phyloP scores from a whole-genome alignment of 2,113 vertebrate genomes.

The Perca schrenkii region DNA sequence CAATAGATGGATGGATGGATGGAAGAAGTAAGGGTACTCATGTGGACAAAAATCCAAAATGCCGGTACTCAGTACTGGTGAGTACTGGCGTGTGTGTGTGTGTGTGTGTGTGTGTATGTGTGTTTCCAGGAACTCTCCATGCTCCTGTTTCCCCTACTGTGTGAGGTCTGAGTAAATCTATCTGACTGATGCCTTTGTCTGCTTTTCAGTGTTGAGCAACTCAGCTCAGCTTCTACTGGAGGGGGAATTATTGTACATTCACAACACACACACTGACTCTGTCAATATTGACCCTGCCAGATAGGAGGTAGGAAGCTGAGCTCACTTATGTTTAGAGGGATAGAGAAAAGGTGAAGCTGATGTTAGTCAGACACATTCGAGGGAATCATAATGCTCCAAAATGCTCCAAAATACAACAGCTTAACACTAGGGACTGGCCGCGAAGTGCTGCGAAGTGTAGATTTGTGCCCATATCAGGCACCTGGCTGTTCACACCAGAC shows the following conservation, averaged over 20 bases:
- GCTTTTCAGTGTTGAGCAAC: constrained; percentile 36
- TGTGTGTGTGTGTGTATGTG: background rate
- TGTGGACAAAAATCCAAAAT: too few relatives aligned
- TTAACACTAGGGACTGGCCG: too few relatives aligned
- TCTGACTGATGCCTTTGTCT: constrained; percentile 47
- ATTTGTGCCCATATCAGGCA: too few relatives aligned
- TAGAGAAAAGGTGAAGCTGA: background rate
- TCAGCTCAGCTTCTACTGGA: constrained; percentile 27
- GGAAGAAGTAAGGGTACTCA: too few relatives aligned
- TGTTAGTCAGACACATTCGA: background rate
- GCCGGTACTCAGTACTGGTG: too few relatives aligned
- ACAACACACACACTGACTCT: constrained; percentile 10
- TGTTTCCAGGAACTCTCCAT: constrained; percentile 11
- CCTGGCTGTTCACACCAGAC: too few relatives aligned
- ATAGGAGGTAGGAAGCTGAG: constrained; percentile 16
- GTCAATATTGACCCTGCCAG: constrained; percentile 51
- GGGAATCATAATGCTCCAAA: too few relatives aligned
- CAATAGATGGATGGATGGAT: too few relatives aligned
- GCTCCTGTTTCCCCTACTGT: constrained; percentile 13
- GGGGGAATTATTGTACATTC: constrained; percentile 37
- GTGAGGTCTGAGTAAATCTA: constrained; percentile 36
- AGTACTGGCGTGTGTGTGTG: background rate
- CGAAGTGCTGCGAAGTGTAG: too few relatives aligned
- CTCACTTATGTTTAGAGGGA: background rate
- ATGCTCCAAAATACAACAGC: too few relatives aligned